Conservation (phyloP, 2,113 vertebrate species). For the Syngnathoides biaculeatus region DNA sequence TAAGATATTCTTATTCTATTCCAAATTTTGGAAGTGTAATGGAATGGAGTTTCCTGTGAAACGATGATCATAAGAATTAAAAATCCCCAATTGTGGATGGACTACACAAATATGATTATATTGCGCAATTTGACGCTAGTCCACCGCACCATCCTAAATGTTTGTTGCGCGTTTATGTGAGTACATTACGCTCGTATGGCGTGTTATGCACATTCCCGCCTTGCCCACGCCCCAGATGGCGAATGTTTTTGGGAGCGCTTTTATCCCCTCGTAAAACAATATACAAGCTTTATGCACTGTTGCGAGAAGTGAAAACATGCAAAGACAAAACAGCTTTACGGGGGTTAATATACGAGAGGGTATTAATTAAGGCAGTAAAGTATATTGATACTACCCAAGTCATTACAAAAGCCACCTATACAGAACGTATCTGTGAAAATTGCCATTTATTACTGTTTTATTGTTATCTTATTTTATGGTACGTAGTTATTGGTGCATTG, state of each 20-base stretch:
- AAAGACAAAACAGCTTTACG: not conserved
- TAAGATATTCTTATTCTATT: not conserved
- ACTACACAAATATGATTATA: not conserved
- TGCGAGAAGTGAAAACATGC: not conserved
- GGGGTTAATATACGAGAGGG: not conserved
- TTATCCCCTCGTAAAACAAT: slow-evolving; percentile 3
- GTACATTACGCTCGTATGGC: not conserved
- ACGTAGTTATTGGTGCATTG: not conserved
- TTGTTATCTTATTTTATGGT: not conserved
- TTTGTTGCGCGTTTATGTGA: not conserved
- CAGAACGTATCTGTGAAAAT: not conserved
- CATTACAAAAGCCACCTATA: not conserved
- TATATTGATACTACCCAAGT: not conserved
- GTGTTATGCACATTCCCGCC: not conserved
- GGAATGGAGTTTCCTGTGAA: not conserved
- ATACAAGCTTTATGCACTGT: slow-evolving; percentile 5
- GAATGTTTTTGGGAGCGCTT: not conserved
- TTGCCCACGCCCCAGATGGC: not conserved
- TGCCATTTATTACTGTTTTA: not conserved
- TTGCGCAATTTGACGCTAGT: not conserved
- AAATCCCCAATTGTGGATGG: too few species aligned
- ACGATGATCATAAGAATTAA: too few species aligned
- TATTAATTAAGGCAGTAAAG: not conserved
- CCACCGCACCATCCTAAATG: not conserved
- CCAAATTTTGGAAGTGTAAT: not conserved